phyloP scores from a whole-genome alignment of 37 sponge, comb jelly and placozoan species.

The Mnemiopsis leidyi region DNA sequence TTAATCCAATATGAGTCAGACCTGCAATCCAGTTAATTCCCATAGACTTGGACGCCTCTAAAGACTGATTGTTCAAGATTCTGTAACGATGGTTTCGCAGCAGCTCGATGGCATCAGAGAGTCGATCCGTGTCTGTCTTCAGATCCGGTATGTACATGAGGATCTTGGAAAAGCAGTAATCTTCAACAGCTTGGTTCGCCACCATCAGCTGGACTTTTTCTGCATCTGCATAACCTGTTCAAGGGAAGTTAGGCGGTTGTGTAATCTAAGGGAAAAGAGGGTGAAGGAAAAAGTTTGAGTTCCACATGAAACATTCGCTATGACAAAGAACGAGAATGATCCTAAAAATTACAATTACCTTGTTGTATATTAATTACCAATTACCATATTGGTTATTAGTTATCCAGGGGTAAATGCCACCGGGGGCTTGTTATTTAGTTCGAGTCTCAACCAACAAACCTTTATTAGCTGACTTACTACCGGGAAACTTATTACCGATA shows the following conservation, averaged over 20 bases:
- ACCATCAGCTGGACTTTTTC: slow-evolving; percentile 40
- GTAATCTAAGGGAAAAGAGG: not conserved
- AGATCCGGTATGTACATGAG: slow-evolving; percentile 18
- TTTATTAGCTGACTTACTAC: no score
- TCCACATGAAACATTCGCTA: not conserved
- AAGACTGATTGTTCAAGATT: not conserved
- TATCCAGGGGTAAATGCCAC: no score
- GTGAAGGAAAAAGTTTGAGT: not conserved
- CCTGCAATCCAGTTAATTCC: slow-evolving; percentile 44
- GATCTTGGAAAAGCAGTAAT: slow-evolving; percentile 31
- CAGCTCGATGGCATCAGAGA: slow-evolving; percentile 15
- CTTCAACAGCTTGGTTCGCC: slow-evolving; percentile 2
- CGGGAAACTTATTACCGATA: no score
- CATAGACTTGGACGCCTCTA: slow-evolving; percentile 10
- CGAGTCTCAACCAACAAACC: no score
- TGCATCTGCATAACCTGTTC: not conserved
- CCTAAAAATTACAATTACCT: no score
- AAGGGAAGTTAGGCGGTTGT: no score
- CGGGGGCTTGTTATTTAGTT: no score
- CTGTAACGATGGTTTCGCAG: slow-evolving; percentile 11
- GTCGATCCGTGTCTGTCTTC: not conserved
- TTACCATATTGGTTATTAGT: no score
- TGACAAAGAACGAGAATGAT: no score
- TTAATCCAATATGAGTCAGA: no score
- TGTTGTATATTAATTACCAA: no score